These are phyloP conservation scores for Stegostoma tigrinum DNA, from an alignment of 2,113 vertebrate genomes.

Conservation along the genomic window DNA sequence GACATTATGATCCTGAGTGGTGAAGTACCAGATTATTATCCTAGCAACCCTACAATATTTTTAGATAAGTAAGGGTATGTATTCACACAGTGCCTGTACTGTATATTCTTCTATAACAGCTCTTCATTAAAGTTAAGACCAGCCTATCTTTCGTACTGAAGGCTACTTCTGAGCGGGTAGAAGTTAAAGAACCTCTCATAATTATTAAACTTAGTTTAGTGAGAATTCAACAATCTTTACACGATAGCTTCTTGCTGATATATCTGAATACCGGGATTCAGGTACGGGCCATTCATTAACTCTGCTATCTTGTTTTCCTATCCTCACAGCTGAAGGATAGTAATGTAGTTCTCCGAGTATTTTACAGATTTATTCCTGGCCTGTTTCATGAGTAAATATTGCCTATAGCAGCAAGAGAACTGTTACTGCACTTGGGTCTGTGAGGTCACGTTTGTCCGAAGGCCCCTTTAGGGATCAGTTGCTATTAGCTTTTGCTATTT, in stretches of 20 bases:
- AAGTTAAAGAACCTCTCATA: background rate
- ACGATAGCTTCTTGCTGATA: background rate
- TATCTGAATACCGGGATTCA: too few species aligned
- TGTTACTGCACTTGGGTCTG: background rate
- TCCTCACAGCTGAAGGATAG: background rate
- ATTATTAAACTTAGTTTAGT: background rate
- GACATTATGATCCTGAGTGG: background rate
- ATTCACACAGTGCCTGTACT: background rate
- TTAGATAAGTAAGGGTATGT: background rate
- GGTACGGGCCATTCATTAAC: background rate
- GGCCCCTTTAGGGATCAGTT: background rate
- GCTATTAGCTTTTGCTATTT: background rate
- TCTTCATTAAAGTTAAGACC: background rate
- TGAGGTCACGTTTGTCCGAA: background rate
- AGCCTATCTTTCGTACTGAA: background rate
- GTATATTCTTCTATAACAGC: background rate
- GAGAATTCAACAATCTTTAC: background rate
- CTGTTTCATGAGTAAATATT: background rate
- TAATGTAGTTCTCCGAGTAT: background rate
- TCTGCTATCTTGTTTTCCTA: background rate
- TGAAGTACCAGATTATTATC: background rate
- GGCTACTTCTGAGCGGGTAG: background rate
- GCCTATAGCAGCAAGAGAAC: background rate
- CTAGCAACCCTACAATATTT: background rate
- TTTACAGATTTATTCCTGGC: background rate